Evolutionary conservation across 2,797 vertebrate genomes (phyloP).

Genomic region (Lacerta agilis): DNA sequence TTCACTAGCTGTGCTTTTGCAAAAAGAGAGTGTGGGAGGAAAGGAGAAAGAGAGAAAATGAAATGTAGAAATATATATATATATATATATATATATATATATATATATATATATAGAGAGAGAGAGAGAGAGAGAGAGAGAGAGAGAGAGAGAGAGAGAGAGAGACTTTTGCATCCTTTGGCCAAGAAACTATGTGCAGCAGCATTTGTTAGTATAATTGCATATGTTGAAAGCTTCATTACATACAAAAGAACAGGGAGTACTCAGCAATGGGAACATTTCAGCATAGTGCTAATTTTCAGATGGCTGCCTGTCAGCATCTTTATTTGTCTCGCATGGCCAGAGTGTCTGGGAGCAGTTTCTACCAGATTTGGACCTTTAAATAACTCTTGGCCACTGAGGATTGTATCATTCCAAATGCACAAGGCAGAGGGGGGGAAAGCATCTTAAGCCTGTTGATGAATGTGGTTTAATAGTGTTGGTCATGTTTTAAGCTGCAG

Average conservation of each 20-base stretch:
- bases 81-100: neutral
- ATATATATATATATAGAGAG: no score
- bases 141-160: neutral
- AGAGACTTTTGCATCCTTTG: neutral
- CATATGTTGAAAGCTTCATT: constrained; percentile 1
- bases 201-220: constrained; percentile 9
- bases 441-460: neutral
- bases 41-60: neutral
- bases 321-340: neutral
- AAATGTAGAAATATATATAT: neutral
- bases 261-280: neutral
- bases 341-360: neutral
- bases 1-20: neutral
- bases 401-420: neutral
- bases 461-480: neutral
- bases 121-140: neutral
- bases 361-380: neutral
- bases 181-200: neutral
- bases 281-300: constrained; percentile 5
- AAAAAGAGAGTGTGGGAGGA: neutral
- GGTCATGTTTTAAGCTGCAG: neutral
- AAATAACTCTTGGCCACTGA: neutral
- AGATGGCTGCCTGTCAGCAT: neutral
- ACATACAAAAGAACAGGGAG: constrained; percentile 7
- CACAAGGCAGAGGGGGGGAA: neutral